Evolutionary conservation across 2,797 vertebrate genomes (phyloP), one percentile per base, ranked within the genome.

Genomic region (Tiaroga cobitis): DNA sequence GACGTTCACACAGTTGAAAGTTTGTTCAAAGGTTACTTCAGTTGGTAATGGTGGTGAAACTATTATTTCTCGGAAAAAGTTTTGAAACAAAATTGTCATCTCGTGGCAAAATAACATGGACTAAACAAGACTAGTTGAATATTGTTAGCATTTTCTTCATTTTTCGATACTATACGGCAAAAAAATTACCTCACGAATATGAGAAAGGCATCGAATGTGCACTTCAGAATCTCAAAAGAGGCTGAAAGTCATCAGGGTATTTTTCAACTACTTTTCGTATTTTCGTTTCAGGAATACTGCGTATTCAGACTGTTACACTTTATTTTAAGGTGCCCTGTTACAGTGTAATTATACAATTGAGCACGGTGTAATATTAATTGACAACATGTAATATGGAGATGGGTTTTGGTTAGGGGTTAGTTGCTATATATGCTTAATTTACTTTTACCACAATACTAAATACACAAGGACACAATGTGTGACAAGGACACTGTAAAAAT

Each of bases 1-100:
- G 8, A 83, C 15, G 80, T 83, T 84, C 81, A 61, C 74, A 84
- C n/a, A 79, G 43, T 73, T 75, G 3, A 54, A 74, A 85, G 68
- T 67, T 49, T 49, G 15, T 24, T 43, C n/a, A 26, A 84, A 70
- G 51, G 39, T 80, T 70, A 78, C 29, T 76, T 67, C 16, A 13
- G 11, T 32, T 65, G 26, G 24, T 54, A 54, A 68, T n/a, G 21
- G 26, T 49, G 41, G 70, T 13, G 8, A 54, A 46, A 34, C 54
- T 3, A 34, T 18, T 73, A 39, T 56, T 76, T 59, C 8, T 32
- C 3, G 32, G 1, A 29, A 65, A 83, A 51, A 74, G 21, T 74
- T 49, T 39, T 11, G 0, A 19, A 67, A 65, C 7, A 3, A 11
- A 54, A 54, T 39, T 10, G 8, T 26, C 41, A 39, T 37, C 10